Base-by-base conservation (phyloP, 2,888 invertebrate genomes). In the Amphipyra berbera region DNA sequence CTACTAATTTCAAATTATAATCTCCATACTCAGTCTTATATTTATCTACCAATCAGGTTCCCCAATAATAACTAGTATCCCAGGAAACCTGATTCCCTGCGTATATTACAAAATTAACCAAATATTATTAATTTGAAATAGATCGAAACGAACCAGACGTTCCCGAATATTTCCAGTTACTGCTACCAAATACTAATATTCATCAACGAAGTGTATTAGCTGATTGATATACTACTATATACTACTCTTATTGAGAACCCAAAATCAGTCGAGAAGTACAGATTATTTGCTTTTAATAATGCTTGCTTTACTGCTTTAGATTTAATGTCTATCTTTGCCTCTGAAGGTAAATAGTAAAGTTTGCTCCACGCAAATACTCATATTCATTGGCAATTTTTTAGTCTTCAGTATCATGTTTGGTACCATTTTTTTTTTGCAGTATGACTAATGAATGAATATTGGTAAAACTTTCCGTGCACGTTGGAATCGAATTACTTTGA, bases 221-320 rank as follows among this genome's bases (percentile, higher is more conserved):
- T 49, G 48, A n/a, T n/a, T n/a, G n/a, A n/a, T n/a, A n/a, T n/a
- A n/a, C n/a, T 35, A 30, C 27, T 7, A 37, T 60, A 60, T 65
- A 57, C 44, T 42, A 47, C 30, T 53, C 56, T 50, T 37, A 66
- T 61, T 61, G 47, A 45, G 47, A 55, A 44, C 54, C 15, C 14
- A 7, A 49, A 53, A 50, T 46, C 35, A 33, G 40, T 27, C 41
- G 14, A 50, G 40, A 57, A 47, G 42, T 49, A 37, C 21, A 58
- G 15, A 50, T 66, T 30, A 66, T 66, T 71, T 70, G 67, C 57
- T 48, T 61, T 66, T 55, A 61, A 69, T 69, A 69, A 62, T 60
- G 60, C 50, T 65, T 33, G 44, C 12, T 42, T 40, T 41, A 37
- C 27, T 60, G 40, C 40, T 61, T 40, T 13, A 49, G 7, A 53